Base-by-base conservation (phyloP, 2,888 invertebrate species). In the Matsumyia berberina region DNA sequence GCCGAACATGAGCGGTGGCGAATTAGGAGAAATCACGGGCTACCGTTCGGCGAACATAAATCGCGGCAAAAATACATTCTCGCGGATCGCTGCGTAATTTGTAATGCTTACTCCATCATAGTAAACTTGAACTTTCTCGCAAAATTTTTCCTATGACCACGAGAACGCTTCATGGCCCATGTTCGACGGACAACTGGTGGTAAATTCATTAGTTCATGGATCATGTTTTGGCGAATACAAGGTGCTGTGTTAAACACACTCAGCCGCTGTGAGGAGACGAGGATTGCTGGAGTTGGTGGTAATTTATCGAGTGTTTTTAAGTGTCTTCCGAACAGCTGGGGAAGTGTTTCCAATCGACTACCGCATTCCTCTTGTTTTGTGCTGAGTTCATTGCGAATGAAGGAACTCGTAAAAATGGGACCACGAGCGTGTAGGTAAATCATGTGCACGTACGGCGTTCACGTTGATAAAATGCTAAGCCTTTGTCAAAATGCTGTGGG, bases 71-170 rank as follows among this genome's bases (percentile, higher is more conserved):
- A 72, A 49, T 67, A 78, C 72, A 78, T 72, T 77, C 60, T 31
- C 76, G 66, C 55, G 17, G 31, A 46, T 42, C 42, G 70, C 57
- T 24, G 67, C 67, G 78, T 72, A 83, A 78, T 83, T 83, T 83
- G 78, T 78, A 57, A 78, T 74, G 79, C 79, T 79, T 77, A 82
- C 82, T 74, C 60, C 62, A 51, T 67, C 72, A 67, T 67, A 62
- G 78, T 83, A 83, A 83, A 83, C 83, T 83, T 83, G 83, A 83
- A 83, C 83, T 83, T 83, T 83, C 83, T 83, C 83, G 80, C 53
- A 46, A 73, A 67, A 69, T 83, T 79, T 78, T 57, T n/a, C n/a
- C 72, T 64, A 66, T 74, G 58, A 46, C 12, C 67, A 67, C 39
- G 42, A 58, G 74, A 78, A 70, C 53, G 44, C 46, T 78, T 55